phyloP scores from a whole-genome alignment of 2,797 vertebrate genomes.

The Dipus sagitta region DNA sequence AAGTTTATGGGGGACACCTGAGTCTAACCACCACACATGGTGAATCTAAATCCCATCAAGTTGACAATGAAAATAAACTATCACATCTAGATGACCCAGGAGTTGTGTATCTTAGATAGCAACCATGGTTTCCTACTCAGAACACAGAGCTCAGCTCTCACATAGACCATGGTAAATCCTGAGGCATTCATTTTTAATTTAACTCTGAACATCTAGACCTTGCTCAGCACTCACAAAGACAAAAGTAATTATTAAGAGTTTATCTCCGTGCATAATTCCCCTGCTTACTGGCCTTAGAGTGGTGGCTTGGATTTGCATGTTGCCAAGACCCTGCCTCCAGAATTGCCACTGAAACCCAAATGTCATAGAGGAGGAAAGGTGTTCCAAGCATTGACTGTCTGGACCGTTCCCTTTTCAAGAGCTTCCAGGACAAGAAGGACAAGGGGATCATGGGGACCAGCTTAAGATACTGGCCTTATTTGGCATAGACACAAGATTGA shows the following conservation, averaged over 20 bases:
- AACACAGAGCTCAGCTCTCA: not conserved
- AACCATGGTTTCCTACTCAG: not conserved
- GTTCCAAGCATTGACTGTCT: not conserved
- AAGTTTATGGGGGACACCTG: too few species aligned
- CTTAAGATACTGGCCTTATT: not conserved
- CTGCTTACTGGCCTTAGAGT: not conserved
- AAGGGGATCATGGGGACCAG: not conserved
- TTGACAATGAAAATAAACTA: not conserved
- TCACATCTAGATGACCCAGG: slow-evolving; percentile 41
- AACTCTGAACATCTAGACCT: slow-evolving; percentile 23
- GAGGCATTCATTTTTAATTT: slow-evolving; percentile 6
- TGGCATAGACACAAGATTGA: not conserved
- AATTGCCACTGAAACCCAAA: not conserved
- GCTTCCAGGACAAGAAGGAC: slow-evolving; percentile 47
- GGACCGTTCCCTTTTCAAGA: slow-evolving; percentile 2
- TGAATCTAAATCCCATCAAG: too few species aligned
- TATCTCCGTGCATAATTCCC: slow-evolving; percentile 17
- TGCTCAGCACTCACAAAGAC: slow-evolving; percentile 19
- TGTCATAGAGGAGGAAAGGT: not conserved
- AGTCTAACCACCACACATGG: too few species aligned
- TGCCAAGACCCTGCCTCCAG: slow-evolving; percentile 7
- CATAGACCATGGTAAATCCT: not conserved
- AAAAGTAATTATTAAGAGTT: slow-evolving; percentile 40
- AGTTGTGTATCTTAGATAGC: not conserved
- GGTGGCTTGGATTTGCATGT: not conserved